Evolutionary conservation across 2,113 vertebrate species (phyloP).

Genomic region (Baryphthengus martii): DNA sequence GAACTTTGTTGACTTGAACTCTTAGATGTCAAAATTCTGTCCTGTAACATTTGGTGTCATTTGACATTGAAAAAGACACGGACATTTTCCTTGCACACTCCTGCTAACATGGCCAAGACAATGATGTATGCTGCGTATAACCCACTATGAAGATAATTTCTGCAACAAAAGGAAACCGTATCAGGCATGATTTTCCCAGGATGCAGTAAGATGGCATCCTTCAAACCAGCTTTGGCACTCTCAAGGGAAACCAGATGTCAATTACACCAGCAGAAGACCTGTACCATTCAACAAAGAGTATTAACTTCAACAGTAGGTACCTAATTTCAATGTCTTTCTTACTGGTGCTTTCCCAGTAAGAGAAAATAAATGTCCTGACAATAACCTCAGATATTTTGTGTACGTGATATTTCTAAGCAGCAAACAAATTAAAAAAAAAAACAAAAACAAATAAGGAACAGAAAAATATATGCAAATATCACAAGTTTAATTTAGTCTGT

Average conservation of each 20-base stretch:
- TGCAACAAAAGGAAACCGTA: neutral
- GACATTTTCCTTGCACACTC: neutral
- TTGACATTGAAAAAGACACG: neutral
- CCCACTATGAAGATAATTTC: neutral
- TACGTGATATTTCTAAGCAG: neutral
- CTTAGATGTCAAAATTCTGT: neutral
- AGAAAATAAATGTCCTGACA: neutral
- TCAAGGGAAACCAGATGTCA: neutral
- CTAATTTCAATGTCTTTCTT: neutral
- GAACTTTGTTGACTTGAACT: neutral
- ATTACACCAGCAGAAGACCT: neutral
- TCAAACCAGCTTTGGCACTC: neutral
- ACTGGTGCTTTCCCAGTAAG: neutral
- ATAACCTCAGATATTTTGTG: neutral
- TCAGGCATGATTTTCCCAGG: neutral
- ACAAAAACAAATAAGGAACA: neutral
- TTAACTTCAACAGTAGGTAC: neutral
- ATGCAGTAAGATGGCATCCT: neutral
- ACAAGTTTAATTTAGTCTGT: neutral
- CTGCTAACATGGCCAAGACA: fast-evolving
- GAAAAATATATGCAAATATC: neutral
- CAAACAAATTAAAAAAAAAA: neutral
- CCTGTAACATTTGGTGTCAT: neutral
- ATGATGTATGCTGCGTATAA: fast-evolving
- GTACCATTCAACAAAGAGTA: fast-evolving